Conservation (phyloP, 2,888 invertebrate genomes). For the Oscheius sp. region DNA sequence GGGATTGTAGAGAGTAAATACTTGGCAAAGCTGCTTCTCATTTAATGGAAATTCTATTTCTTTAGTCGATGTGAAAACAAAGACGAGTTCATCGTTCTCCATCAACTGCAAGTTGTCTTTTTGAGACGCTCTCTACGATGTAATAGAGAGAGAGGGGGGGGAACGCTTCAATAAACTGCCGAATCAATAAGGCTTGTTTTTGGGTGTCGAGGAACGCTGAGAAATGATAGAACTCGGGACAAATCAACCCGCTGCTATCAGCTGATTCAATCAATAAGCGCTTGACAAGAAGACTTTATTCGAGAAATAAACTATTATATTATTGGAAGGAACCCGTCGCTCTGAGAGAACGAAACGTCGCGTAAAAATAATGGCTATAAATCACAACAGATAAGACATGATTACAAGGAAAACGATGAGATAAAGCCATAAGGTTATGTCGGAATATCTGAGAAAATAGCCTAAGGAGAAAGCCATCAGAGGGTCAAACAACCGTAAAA, state of each 20-base stretch:
- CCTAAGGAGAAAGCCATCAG: constrained; percentile 25
- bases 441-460: constrained; percentile 13
- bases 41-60: constrained; percentile 36
- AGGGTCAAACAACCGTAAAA: constrained; percentile 21
- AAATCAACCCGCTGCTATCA: constrained; percentile 14
- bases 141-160: neutral
- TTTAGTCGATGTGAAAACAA: constrained; percentile 21
- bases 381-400: neutral
- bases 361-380: constrained; percentile 23
- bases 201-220: neutral
- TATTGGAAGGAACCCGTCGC: constrained; percentile 29
- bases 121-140: neutral
- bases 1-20: constrained; percentile 50
- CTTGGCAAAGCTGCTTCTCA: constrained; percentile 34
- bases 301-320: neutral
- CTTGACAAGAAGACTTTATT: constrained; percentile 10
- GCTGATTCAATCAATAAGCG: constrained; percentile 13
- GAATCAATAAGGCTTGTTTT: neutral
- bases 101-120: constrained; percentile 1
- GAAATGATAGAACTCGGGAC: constrained; percentile 4
- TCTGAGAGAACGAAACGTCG: constrained; percentile 31
- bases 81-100: constrained; percentile 14
- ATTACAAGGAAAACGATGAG: neutral
- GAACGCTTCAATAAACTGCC: too few relatives aligned
- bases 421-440: constrained; percentile 7